Percentiles rank a stretch among this genome's conserved stretches.
Evolutionary conservation across 2,113 vertebrate genomes (phyloP).

Genomic region (Prietella phreatophila): DNA sequence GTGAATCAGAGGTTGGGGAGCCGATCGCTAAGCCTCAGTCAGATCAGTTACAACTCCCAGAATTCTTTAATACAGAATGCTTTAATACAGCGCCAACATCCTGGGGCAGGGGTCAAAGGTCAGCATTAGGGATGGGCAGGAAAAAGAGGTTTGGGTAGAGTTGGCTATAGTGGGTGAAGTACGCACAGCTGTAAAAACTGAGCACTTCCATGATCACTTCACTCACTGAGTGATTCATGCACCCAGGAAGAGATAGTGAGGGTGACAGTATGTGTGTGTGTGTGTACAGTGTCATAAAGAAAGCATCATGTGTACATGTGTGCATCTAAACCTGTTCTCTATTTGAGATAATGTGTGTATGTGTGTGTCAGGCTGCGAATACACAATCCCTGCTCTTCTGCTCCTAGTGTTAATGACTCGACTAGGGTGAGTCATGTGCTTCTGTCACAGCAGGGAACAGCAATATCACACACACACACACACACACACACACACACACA

Average conservation of each 20-base stretch:
- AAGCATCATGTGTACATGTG: too few species aligned
- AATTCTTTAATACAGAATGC: neutral
- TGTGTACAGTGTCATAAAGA: too few species aligned
- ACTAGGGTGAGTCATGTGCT: slow-evolving; percentile 7
- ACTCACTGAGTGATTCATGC: slow-evolving; percentile 1
- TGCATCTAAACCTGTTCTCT: neutral
- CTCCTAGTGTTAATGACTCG: slow-evolving; percentile 5
- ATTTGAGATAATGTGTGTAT: slow-evolving; percentile 6
- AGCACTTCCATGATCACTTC: slow-evolving; percentile 3
- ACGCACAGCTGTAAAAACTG: slow-evolving; percentile 38
- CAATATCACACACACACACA: neutral
- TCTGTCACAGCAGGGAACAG: neutral
- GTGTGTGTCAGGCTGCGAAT: neutral
- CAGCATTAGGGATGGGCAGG: slow-evolving; percentile 36
- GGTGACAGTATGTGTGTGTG: neutral
- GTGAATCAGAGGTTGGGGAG: neutral
- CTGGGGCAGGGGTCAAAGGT: slow-evolving; percentile 10
- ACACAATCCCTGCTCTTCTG: neutral
- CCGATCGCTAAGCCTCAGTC: neutral
- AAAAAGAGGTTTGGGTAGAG: neutral
- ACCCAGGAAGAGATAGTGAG: neutral
- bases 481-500: neutral
- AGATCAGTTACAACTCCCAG: slow-evolving; percentile 4
- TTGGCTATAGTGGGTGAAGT: neutral
- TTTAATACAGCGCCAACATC: neutral